Evolutionary conservation across 2,888 invertebrate genomes (phyloP).

Genomic region (Oxystoma pomonae): DNA sequence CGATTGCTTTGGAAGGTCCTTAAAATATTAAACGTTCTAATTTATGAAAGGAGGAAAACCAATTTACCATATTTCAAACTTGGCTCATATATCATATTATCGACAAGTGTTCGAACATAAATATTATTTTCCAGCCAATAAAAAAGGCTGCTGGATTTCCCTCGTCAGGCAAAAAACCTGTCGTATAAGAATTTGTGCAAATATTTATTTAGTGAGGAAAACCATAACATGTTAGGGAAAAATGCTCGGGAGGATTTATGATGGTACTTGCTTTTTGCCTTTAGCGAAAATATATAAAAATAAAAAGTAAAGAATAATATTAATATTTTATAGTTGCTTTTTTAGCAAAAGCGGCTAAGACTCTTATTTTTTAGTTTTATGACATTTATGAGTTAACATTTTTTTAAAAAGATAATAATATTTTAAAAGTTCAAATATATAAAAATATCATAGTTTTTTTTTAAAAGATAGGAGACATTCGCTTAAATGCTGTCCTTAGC

Average conservation of each 20-base stretch:
- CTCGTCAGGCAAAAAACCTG: background rate
- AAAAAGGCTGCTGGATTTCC: background rate
- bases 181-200: slow-evolving; percentile 32
- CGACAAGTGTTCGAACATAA: background rate
- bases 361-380: no score
- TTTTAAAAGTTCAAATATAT: no score
- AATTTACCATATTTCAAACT: background rate
- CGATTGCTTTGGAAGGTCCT: background rate
- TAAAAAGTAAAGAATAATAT: background rate
- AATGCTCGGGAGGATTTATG: slow-evolving; percentile 30
- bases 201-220: slow-evolving; percentile 36
- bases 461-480: no score
- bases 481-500: no score
- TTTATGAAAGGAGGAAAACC: background rate
- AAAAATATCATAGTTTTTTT: no score
- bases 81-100: background rate
- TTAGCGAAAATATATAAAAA: background rate
- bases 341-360: background rate
- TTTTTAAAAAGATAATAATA: no score
- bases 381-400: no score
- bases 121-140: background rate
- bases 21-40: background rate
- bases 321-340: background rate
- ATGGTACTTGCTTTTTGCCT: background rate
- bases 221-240: slow-evolving; percentile 26